Evolutionary conservation across 2,888 invertebrate species (phyloP).

Genomic region (Minunthozetes semirufus): DNA sequence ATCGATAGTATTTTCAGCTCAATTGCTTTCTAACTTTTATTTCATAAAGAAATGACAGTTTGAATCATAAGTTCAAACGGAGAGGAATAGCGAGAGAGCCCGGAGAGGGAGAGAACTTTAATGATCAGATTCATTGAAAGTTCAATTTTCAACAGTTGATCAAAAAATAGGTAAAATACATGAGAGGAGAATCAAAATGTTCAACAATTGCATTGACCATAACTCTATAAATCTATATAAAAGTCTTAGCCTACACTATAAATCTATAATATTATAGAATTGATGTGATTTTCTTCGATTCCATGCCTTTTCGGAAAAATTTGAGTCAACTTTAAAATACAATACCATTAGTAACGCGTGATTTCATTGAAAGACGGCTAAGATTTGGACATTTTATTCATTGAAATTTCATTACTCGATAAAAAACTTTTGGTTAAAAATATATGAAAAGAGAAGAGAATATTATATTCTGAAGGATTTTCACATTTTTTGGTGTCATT

Average conservation of each 20-base stretch:
- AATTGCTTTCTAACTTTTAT: constrained; percentile 6
- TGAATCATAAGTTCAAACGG: neutral
- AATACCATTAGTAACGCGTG: constrained; percentile 6
- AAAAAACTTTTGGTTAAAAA: neutral
- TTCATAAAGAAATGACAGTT: neutral
- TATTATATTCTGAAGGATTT: too few species aligned
- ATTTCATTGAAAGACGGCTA: neutral
- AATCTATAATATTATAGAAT: neutral
- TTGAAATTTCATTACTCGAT: neutral
- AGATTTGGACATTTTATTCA: neutral
- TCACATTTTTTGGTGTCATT: too few species aligned
- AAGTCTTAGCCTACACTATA: too few species aligned
- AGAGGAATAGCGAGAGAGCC: neutral
- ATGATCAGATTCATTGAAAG: too few species aligned
- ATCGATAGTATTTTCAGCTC: constrained; percentile 1
- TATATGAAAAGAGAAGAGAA: too few species aligned
- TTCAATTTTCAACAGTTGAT: neutral
- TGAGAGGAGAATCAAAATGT: neutral
- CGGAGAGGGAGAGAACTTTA: neutral
- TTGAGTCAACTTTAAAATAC: constrained; percentile 2
- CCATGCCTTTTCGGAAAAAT: neutral
- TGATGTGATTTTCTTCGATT: constrained; percentile 1
- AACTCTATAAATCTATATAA: too few species aligned
- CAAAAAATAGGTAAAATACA: neutral
- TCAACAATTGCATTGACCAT: neutral